Evolutionary conservation across 1,140 invertebrate species (phyloP), one percentile per base, ranked within the genome.

Genomic region (Magallana ariakensis): DNA sequence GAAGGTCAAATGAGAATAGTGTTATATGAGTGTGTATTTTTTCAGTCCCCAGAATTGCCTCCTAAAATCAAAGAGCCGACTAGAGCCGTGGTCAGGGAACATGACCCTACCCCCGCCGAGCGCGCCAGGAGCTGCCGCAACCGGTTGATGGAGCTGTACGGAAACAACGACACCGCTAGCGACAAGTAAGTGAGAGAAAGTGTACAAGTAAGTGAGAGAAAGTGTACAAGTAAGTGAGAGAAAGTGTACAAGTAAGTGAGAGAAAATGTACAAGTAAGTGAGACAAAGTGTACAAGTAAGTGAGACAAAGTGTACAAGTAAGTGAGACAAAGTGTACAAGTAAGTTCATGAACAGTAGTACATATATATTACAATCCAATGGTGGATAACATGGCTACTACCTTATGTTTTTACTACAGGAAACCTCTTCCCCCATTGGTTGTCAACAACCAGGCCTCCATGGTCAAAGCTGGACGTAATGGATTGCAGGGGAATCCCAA

Each of bases 51-150:
- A 46, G 33, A 46, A 46, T 46, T 46, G 33, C 33, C 33, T 46
- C 33, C 33, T 4, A 46, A 46, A 46, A 5, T 46, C 1, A 46
- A 46, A 46, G 33, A 46, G 33, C 33, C 33, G 5, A 46, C 33
- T 46, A 46, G 33, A 46, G 33, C 33, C 33, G 33, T 46, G 57
- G 15, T 75, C 46, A n/a, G 8, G n/a, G 53, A 85, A 80, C 10
- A 19, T 26, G 11, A 70, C 54, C 62, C 58, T 8, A 87, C 82
- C 62, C 86, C 86, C 0, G 82, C 81, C 16, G 82, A 84, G 60
- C 26, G 86, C 22, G 86, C 80, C 10, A 87, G 84, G 56, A 84
- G 84, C 80, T 84, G 83, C 81, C 26, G 86, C 13, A 70, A 87
- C 58, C 22, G 86, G 1, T 54, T 87, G 1, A 84, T 87, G 86